Base-by-base conservation (phyloP, 2,888 invertebrate species). In the Ryuthela nishihirai region DNA sequence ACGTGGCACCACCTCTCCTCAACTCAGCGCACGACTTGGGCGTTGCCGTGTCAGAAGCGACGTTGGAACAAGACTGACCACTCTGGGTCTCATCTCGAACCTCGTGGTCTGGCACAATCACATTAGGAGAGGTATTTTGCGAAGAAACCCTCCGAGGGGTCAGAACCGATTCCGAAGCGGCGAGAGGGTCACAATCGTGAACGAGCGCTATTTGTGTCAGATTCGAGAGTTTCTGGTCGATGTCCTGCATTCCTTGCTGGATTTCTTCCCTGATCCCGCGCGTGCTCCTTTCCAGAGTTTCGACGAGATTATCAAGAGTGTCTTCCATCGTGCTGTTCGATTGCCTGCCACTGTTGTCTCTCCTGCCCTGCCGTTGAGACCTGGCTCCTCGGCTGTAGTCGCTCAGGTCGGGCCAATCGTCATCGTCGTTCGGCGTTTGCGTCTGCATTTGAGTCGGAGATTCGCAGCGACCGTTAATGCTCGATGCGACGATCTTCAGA, bases 21-120 rank as follows among this genome's bases (percentile, higher is more conserved):
- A 69, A 35, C 25, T 69, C 67, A 7, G 64, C 56, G 39, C 69
- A 69, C 17, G 53, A 58, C 41, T 53, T 65, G 0, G 64, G 62
- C 24, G 56, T 62, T n/a, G 50, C 49, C 2, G 50, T 46, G 38
- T 56, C 52, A 15, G 41, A 46, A 1, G 29, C 49, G 4, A 20
- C 38, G 24, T 47, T 54, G 9, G 50, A 43, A 34, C 59, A 59
- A 17, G 46, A 15, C 21, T 48, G 53, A 9, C 35, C 24, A 10
- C 38, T 23, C 18, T 39, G 36, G 7, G 23, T 44, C n/a, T 48
- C 42, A 23, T 45, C 41, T 15, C 36, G 20, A 20, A 24, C 5
- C 5, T 39, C 35, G 4, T 43, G 43, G 17, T 42, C 39, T 3
- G 43, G 39, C 9, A 10, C 20, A 2, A 17, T 26, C 3, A 15